Percentiles rank a stretch among this genome's conserved stretches.
These are phyloP conservation scores for Gnathonemus echidnorhynchus DNA, from an alignment of 2,113 vertebrate genomes.

Conservation along the genomic window DNA sequence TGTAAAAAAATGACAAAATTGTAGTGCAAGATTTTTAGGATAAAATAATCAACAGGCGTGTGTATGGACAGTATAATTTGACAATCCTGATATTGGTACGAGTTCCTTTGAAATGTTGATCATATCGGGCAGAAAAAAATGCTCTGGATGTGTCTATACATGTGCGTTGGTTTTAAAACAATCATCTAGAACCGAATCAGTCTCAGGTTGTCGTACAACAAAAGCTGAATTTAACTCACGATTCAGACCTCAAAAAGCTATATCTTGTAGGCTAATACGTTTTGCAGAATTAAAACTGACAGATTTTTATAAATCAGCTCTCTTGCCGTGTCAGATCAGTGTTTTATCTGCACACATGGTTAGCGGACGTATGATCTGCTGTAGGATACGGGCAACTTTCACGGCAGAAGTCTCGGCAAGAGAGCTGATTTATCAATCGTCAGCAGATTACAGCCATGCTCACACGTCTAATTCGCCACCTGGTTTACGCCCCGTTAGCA, in stretches of 20 bases:
- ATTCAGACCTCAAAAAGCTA: background rate
- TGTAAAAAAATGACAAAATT: background rate
- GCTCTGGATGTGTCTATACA: background rate
- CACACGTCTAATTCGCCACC: slow-evolving; percentile 21
- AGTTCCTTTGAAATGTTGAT: background rate
- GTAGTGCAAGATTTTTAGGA: background rate
- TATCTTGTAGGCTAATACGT: background rate
- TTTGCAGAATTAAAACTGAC: background rate
- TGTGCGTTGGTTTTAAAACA: background rate
- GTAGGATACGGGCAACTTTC: background rate
- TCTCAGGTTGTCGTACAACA: background rate
- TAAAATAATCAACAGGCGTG: background rate
- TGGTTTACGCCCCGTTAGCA: slow-evolving; percentile 40
- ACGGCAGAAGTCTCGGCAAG: background rate
- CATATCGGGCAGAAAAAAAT: background rate
- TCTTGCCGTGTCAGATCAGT: background rate
- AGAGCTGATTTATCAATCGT: too few relatives aligned
- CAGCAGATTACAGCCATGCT: background rate
- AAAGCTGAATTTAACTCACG: background rate
- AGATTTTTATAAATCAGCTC: background rate
- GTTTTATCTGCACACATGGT: background rate
- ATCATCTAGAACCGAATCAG: background rate
- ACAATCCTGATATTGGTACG: background rate
- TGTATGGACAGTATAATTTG: background rate
- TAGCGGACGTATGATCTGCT: background rate